Evolutionary conservation across 2,888 invertebrate species (phyloP).

Genomic region (Cheilosia soror): DNA sequence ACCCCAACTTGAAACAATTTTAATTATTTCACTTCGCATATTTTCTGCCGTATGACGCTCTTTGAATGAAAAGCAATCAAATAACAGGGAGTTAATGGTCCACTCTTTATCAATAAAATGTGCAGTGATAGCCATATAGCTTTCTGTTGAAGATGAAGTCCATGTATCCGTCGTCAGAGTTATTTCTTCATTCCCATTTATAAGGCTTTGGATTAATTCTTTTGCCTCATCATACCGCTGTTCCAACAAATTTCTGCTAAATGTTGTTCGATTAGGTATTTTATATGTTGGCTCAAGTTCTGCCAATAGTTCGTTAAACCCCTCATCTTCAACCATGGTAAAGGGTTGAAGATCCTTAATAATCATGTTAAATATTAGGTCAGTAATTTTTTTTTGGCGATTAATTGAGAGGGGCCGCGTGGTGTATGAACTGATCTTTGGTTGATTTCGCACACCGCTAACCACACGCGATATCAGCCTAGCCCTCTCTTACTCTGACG

Average conservation of each 20-base stretch:
- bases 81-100: too few species aligned
- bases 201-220: too few species aligned
- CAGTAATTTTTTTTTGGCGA: conserved; percentile 19
- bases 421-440: background rate
- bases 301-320: too few species aligned
- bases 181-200: too few species aligned
- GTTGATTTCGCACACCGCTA: background rate
- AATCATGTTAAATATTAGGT: background rate
- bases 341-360: conserved; percentile 15
- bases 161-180: too few species aligned
- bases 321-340: too few species aligned
- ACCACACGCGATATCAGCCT: background rate
- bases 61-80: too few species aligned
- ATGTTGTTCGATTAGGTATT: background rate
- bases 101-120: background rate
- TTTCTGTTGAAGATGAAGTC: background rate
- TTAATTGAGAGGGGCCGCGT: background rate
- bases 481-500: background rate
- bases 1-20: too few species aligned
- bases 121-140: background rate
- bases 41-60: too few species aligned
- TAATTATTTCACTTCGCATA: too few species aligned
- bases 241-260: conserved; percentile 3
- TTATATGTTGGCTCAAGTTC: conserved; percentile 5
- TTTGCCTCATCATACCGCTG: background rate